Percentiles rank a stretch among this genome's conserved stretches.
phyloP scores from a whole-genome alignment of 1,140 invertebrate species.

The Hylaeus anthracinus region DNA sequence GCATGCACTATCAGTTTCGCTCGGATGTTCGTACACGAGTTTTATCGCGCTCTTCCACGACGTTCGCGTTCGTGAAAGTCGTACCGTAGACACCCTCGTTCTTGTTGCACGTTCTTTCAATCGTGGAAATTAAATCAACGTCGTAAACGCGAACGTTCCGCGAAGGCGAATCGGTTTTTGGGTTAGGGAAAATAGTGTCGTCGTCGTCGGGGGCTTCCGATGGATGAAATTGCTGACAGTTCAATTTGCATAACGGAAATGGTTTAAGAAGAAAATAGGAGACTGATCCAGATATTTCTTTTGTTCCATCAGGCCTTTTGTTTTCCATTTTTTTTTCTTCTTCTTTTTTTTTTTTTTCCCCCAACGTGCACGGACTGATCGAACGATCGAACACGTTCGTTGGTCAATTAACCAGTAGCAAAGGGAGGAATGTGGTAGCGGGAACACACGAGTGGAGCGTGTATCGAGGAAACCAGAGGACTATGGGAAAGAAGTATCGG shows the following conservation, averaged over 20 bases:
- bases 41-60: constrained; percentile 25
- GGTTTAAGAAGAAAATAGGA: not conserved
- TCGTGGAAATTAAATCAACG: constrained; percentile 16
- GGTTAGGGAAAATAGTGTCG: not conserved
- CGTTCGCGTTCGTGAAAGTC: constrained; percentile 8
- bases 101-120: not conserved
- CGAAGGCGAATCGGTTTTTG: not conserved
- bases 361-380: not conserved
- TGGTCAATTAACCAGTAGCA: constrained; percentile 26
- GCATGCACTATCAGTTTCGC: constrained; percentile 64
- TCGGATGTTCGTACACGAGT: constrained; percentile 60
- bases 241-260: constrained; percentile 21
- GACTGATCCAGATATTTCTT: not conserved
- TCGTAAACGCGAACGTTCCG: not conserved
- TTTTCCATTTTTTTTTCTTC: not conserved
- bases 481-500: constrained; percentile 29
- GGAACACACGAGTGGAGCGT: constrained; percentile 24
- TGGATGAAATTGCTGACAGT: constrained; percentile 1
- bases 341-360: not conserved
- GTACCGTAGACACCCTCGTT: not conserved
- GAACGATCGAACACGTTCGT: not conserved
- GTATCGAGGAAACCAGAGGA: not conserved
- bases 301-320: not conserved
- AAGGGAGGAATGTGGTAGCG: constrained; percentile 20
- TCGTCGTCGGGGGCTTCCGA: not conserved